Percentiles rank a stretch among this genome's conserved stretches.
phyloP scores from a whole-genome alignment of 2,888 invertebrate species.

The Harpalus rufipes region DNA sequence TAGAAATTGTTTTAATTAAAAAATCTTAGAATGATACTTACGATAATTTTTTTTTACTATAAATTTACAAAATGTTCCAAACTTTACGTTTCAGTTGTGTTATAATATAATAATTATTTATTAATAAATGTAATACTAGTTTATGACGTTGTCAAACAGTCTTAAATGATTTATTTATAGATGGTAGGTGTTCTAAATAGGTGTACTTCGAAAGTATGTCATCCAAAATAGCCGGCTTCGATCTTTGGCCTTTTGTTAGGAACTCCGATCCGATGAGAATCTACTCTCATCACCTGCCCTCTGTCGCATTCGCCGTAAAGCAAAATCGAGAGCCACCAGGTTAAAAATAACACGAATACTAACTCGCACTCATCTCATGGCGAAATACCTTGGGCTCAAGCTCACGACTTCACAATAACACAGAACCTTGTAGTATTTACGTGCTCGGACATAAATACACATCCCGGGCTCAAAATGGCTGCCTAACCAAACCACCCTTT shows the following conservation, averaged over 20 bases:
- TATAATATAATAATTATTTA: no score
- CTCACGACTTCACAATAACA: constrained; percentile 46
- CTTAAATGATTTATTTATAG: neutral
- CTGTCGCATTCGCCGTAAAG: constrained; percentile 24
- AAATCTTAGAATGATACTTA: no score
- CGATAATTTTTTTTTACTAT: no score
- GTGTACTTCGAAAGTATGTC: constrained; percentile 27
- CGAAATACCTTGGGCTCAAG: constrained; percentile 54
- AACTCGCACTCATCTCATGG: constrained; percentile 37
- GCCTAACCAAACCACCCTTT: neutral
- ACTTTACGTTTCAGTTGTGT: no score
- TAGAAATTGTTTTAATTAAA: no score
- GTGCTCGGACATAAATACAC: constrained; percentile 61
- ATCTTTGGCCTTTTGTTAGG: neutral
- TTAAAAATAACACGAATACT: constrained; percentile 59
- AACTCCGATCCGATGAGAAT: constrained; percentile 12
- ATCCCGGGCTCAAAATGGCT: constrained; percentile 43
- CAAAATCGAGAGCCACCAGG: constrained; percentile 61
- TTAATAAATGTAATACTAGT: no score
- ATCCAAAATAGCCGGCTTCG: constrained; percentile 8
- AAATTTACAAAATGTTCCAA: no score
- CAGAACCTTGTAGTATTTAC: constrained; percentile 65
- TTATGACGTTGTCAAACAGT: no score
- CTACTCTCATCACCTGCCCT: constrained; percentile 52
- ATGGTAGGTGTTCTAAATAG: constrained; percentile 1